These are phyloP conservation scores for Ips nitidus DNA, from an alignment of 1,140 invertebrate genomes.

Conservation along the genomic window DNA sequence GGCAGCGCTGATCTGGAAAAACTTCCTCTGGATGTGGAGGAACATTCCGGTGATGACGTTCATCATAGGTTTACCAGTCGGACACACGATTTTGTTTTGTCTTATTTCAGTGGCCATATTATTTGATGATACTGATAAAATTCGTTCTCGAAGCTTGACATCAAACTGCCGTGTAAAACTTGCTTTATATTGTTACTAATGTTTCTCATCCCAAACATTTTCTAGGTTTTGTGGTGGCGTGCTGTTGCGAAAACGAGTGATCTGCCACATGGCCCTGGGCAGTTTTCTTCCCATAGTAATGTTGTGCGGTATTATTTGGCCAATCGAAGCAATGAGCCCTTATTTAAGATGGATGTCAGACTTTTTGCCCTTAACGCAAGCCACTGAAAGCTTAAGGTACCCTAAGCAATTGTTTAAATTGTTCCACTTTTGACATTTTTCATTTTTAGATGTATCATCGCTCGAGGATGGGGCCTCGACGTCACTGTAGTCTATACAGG, in stretches of 20 bases:
- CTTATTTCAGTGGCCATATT: conserved; percentile 49
- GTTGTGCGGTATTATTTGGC: conserved; percentile 86
- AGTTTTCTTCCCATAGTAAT: conserved; percentile 91
- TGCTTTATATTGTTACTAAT: too few species aligned
- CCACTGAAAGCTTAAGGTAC: conserved; percentile 82
- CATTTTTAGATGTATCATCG: conserved; percentile 66
- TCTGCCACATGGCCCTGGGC: conserved; percentile 88
- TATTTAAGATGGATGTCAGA: conserved; percentile 76
- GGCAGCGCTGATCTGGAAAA: conserved; percentile 86
- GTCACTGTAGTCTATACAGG: conserved; percentile 81
- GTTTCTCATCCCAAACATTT: conserved; percentile 10
- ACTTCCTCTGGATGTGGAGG: conserved; percentile 88
- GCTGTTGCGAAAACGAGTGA: conserved; percentile 83
- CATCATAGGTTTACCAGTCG: conserved; percentile 71
- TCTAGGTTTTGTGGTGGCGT: conserved; percentile 84
- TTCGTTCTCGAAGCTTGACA: too few species aligned
- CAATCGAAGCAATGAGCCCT: conserved; percentile 80
- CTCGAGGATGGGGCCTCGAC: conserved; percentile 81
- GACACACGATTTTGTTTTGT: conserved; percentile 95
- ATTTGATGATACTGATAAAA: too few species aligned
- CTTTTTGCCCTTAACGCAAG: conserved; percentile 85
- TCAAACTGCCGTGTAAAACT: too few species aligned
- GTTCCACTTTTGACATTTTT: neutral
- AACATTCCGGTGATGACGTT: conserved; percentile 90
- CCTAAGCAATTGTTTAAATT: neutral